Percentiles rank a stretch among this genome's conserved stretches.
phyloP scores from a whole-genome alignment of 2,797 vertebrate species.

The Chrysocyon brachyurus region DNA sequence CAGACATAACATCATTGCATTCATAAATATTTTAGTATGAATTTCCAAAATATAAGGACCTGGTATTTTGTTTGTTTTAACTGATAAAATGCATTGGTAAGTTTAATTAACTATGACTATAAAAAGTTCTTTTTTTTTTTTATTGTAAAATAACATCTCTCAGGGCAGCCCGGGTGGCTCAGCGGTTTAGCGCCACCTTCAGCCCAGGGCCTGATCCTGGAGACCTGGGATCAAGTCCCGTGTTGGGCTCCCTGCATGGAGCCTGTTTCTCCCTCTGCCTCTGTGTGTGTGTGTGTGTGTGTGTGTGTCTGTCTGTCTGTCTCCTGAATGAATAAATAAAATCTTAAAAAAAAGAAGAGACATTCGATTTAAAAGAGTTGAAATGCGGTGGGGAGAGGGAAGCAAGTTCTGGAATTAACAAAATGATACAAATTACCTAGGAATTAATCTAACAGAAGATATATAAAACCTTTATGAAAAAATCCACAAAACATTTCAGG shows the following conservation, averaged over 20 bases:
- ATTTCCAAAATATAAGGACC: conserved; percentile 34
- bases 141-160: neutral
- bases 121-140: neutral
- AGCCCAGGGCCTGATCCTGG: too few relatives aligned
- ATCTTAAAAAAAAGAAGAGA: neutral
- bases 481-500: neutral
- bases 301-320: too few relatives aligned
- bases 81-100: neutral
- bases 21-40: conserved; percentile 12
- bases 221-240: too few relatives aligned
- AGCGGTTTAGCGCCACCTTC: too few relatives aligned
- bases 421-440: neutral
- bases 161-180: neutral
- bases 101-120: neutral
- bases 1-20: neutral
- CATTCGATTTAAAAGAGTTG: neutral
- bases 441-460: neutral
- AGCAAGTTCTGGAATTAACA: neutral
- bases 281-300: too few relatives aligned
- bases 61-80: neutral
- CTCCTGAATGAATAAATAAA: too few relatives aligned
- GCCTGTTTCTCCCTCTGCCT: too few relatives aligned
- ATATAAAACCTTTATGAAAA: neutral
- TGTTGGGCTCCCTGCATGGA: too few relatives aligned
- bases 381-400: neutral